A percentile compares a stretch with the other conserved stretches of the same genome.
Evolutionary conservation across 2,113 vertebrate genomes (phyloP).

Genomic region (Laticauda colubrina): DNA sequence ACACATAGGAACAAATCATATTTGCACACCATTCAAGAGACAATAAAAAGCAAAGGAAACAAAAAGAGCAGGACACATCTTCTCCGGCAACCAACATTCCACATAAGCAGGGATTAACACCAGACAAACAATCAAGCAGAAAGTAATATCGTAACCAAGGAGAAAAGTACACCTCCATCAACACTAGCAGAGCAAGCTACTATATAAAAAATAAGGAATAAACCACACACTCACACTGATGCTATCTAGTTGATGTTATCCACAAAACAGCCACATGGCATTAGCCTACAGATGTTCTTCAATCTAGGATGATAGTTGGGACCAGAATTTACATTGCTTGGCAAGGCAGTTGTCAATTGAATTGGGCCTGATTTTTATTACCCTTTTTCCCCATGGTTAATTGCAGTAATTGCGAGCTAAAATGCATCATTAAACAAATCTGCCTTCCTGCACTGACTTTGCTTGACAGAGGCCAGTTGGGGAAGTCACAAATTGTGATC

Average conservation of each 20-base stretch:
- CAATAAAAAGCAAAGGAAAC: neutral
- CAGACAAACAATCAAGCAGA: neutral
- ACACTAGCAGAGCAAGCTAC: neutral
- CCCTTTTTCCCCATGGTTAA: neutral
- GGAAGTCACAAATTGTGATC: neutral
- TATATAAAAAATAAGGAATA: neutral
- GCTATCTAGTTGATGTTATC: neutral
- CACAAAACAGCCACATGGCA: neutral
- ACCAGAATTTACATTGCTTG: neutral
- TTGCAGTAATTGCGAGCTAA: neutral
- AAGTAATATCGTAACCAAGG: neutral
- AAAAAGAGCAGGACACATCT: neutral
- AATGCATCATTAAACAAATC: neutral
- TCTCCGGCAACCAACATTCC: neutral
- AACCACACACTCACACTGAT: neutral
- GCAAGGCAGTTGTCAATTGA: no score
- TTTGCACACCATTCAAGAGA: neutral
- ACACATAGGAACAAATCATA: neutral
- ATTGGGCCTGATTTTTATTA: neutral
- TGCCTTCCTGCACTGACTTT: neutral
- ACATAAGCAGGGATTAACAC: neutral
- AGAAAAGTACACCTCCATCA: neutral
- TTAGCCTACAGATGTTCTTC: neutral
- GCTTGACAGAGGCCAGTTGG: neutral
- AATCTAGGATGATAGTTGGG: neutral